Percentiles rank a stretch among this genome's conserved stretches.
Evolutionary conservation across 2,797 vertebrate genomes (phyloP).

Genomic region (Myotis pilosus): DNA sequence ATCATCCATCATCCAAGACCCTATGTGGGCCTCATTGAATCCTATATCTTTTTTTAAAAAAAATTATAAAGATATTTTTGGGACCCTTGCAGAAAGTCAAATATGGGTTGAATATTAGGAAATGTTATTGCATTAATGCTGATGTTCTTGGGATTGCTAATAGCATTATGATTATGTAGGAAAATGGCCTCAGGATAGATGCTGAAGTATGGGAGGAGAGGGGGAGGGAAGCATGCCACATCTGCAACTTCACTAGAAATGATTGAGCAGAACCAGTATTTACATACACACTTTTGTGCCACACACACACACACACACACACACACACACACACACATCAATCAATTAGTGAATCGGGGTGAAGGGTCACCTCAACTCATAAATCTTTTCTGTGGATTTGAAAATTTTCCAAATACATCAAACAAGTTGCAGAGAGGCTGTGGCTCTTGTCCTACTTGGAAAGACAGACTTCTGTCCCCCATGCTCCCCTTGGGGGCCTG

Average conservation of each 20-base stretch:
- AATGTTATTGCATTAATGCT: not conserved
- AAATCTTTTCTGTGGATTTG: not conserved
- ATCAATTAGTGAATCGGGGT: not conserved
- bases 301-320: too few species aligned
- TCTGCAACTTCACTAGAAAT: not conserved
- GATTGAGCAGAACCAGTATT: not conserved
- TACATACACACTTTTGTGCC: not conserved
- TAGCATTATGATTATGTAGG: not conserved
- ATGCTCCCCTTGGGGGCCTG: not conserved
- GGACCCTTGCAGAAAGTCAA: not conserved
- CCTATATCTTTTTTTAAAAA: not conserved
- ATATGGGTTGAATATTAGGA: not conserved
- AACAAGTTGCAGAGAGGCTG: not conserved
- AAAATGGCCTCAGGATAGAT: not conserved
- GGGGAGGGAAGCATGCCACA: not conserved
- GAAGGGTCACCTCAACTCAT: not conserved
- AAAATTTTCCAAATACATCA: not conserved
- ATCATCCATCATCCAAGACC: too few species aligned
- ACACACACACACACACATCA: too few species aligned
- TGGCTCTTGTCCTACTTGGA: slow-evolving; percentile 32
- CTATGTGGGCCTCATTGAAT: not conserved
- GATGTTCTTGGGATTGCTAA: not conserved
- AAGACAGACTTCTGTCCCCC: not conserved
- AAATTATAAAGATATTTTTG: not conserved
- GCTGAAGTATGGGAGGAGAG: not conserved